A percentile compares a stretch with the other conserved stretches of the same genome.
Conservation (phyloP, 2,888 invertebrate species). For the Stenurella melanura region DNA sequence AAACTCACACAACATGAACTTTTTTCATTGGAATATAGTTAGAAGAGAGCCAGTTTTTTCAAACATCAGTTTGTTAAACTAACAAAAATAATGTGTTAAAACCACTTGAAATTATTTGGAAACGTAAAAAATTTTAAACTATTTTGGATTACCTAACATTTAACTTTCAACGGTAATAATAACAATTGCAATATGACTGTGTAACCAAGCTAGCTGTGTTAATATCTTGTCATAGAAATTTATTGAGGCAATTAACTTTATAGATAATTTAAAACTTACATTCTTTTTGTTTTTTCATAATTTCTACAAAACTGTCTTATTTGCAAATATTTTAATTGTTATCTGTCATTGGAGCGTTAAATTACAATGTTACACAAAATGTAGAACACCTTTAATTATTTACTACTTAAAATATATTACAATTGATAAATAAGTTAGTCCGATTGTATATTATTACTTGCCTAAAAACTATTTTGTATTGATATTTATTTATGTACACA, state of each 20-base stretch:
- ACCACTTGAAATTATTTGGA: background rate
- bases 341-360: constrained; percentile 18
- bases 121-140: background rate
- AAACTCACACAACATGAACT: no score
- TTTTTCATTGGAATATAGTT: no score
- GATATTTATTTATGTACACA: no score
- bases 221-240: background rate
- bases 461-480: no score
- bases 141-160: background rate
- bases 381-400: background rate
- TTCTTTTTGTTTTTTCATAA: constrained; percentile 12
- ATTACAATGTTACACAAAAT: constrained; percentile 16
- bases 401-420: background rate
- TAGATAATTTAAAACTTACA: constrained; percentile 1
- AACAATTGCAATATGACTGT: constrained; percentile 1
- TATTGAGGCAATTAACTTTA: background rate
- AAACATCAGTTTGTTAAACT: background rate
- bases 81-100: background rate
- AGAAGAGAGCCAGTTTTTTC: background rate
- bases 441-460: background rate
- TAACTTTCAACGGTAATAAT: constrained; percentile 18
- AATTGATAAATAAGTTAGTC: background rate
- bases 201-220: background rate
- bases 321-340: constrained; percentile 19
- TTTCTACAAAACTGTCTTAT: constrained; percentile 17